phyloP scores from a whole-genome alignment of 37 sponge, comb jelly and placozoan species.

The Hormiphora californensis region DNA sequence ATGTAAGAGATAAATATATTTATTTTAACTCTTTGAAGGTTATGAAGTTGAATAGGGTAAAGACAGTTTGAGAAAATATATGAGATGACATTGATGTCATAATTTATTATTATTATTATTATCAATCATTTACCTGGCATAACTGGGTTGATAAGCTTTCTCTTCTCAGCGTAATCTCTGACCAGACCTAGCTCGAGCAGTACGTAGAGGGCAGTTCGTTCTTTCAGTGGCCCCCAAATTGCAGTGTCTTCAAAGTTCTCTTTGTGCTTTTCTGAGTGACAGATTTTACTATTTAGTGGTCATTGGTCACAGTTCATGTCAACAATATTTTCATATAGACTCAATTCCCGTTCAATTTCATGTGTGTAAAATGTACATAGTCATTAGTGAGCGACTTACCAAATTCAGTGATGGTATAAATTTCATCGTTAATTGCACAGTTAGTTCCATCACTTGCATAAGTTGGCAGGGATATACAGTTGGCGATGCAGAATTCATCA shows the following conservation, averaged over 20 bases:
- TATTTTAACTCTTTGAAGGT: too few relatives aligned
- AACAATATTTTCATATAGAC: too few relatives aligned
- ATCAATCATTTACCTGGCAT: constrained; percentile 27
- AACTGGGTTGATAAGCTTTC: constrained; percentile 7
- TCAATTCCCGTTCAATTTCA: too few relatives aligned
- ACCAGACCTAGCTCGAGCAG: neutral
- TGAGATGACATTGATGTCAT: too few relatives aligned
- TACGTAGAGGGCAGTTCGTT: neutral
- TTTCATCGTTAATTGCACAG: constrained; percentile 7
- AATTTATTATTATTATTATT: too few relatives aligned
- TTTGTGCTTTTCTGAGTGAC: neutral
- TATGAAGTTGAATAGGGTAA: too few relatives aligned
- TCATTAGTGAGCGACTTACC: too few relatives aligned
- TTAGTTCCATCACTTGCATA: neutral
- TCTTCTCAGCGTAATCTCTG: constrained; percentile 13
- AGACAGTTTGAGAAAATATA: too few relatives aligned
- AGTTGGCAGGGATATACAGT: neutral
- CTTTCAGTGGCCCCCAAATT: constrained; percentile 1
- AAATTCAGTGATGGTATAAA: neutral
- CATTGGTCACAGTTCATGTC: too few relatives aligned
- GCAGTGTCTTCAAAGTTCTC: constrained; percentile 26
- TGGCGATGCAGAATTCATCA: neutral
- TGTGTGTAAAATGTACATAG: too few relatives aligned
- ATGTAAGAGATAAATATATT: too few relatives aligned
- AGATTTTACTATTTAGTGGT: too few relatives aligned